Base-by-base conservation (phyloP, 1,140 invertebrate species). In the Neomicropteryx cornuta region DNA sequence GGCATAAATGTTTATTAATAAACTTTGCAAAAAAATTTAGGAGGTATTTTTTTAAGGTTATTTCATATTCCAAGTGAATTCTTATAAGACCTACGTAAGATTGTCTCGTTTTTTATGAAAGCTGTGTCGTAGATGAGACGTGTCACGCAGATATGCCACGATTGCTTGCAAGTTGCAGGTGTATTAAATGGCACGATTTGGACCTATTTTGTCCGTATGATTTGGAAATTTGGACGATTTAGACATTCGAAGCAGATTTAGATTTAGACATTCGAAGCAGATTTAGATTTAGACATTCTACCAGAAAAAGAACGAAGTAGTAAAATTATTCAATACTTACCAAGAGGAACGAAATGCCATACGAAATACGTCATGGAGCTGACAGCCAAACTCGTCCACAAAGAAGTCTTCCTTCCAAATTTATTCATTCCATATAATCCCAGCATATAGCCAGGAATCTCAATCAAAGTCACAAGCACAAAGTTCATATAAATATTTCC, bases 401-500 rank as follows among this genome's bases (percentile, higher is more conserved):
- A 48, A 0, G 70, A 68, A 23, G 52, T 50, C 44, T 70, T 68
- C 38, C 79, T 58, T n/a, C 77, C 78, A 18, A 73, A 53, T 30
- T 56, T 56, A 46, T 76, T 66, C 44, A 77, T 64, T 10, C 71
- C 49, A 6, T 70, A 47, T 36, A 72, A 71, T 5, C 70, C 72
- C 24, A 72, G 23, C 28, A 73, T 58, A 47, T 81, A 81, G 2
- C 70, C 74, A 3, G 78, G 78, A 39, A 80, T 71, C 50, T 80
- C 78, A 1, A 78, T 65, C 2, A 75, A 45, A 3, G 70, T 63
- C 4, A 77, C 71, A 19, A 72, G 58, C 3, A 76, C 71, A 45
- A 81, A 79, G 48, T 77, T 76, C 17, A 70, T 48, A 52, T 80
- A 81, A 40, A 66, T 70, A 45, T 81, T 70, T 4, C 79, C 79